Evolutionary conservation across 2,113 vertebrate species (phyloP).

Genomic region (Boleophthalmus pectinirostris): DNA sequence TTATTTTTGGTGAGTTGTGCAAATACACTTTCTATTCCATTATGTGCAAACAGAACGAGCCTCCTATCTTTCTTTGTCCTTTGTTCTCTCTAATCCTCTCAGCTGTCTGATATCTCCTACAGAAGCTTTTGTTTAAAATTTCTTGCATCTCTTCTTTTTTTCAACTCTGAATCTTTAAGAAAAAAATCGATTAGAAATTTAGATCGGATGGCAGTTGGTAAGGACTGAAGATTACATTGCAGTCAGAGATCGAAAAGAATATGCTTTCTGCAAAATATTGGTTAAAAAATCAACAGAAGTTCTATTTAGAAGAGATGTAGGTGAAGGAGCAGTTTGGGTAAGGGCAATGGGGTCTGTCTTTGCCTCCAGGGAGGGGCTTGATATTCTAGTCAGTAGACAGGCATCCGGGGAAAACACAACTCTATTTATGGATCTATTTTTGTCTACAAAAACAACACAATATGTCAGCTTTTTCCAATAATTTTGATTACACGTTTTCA

Average conservation of each 20-base stretch:
- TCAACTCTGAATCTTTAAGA: background rate
- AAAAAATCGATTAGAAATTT: background rate
- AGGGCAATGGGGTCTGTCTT: background rate
- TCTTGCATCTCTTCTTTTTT: background rate
- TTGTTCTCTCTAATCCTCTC: constrained; percentile 13
- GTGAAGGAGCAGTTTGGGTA: background rate
- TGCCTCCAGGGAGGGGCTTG: constrained; percentile 15
- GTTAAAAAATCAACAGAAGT: background rate
- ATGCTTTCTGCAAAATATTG: background rate
- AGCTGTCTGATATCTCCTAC: background rate
- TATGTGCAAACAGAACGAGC: background rate
- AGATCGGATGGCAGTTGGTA: background rate
- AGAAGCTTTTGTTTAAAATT: background rate
- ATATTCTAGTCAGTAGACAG: constrained; percentile 11
- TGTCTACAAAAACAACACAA: constrained; percentile 1
- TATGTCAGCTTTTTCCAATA: background rate
- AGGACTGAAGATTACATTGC: background rate
- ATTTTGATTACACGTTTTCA: background rate
- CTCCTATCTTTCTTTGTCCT: background rate
- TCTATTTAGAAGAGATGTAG: background rate
- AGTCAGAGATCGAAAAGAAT: background rate
- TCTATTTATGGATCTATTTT: constrained; percentile 18
- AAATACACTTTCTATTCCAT: background rate
- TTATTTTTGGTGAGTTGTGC: constrained; percentile 16
- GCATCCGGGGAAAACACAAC: constrained; percentile 5